Percentiles rank a stretch among this genome's conserved stretches.
phyloP scores from a whole-genome alignment of 2,888 invertebrate genomes.

The Sthenelais limicola region DNA sequence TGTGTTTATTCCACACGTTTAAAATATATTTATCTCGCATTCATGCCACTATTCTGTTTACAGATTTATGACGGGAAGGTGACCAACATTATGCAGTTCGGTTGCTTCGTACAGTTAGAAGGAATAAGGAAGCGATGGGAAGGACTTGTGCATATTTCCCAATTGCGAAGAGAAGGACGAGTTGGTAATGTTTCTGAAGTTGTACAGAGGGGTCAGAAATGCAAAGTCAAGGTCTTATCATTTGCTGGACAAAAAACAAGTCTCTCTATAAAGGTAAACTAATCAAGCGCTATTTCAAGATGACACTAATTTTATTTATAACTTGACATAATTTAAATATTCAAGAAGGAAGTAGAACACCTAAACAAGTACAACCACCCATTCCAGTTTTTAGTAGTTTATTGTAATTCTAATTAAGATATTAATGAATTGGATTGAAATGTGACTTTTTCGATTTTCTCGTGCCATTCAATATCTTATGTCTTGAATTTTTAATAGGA shows the following conservation, averaged over 20 bases:
- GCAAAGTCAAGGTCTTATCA: conserved; percentile 86
- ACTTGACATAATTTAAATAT: no score
- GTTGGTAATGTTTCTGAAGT: conserved; percentile 96
- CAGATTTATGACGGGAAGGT: conserved; percentile 94
- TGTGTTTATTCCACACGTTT: background rate
- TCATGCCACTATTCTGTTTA: background rate
- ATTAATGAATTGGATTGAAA: no score
- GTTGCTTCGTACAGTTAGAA: conserved; percentile 96
- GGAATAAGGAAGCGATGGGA: conserved; percentile 91
- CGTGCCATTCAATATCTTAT: no score
- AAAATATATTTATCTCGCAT: background rate
- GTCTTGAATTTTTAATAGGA: conserved; percentile 75
- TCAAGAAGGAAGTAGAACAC: no score
- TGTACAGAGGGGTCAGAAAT: conserved; percentile 88
- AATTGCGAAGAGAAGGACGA: conserved; percentile 91
- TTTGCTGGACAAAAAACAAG: conserved; percentile 96
- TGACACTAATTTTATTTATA: no score
- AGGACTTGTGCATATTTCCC: conserved; percentile 96
- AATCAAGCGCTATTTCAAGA: no score
- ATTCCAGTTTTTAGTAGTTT: no score
- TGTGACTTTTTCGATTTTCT: no score
- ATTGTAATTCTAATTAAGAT: no score
- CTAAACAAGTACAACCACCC: no score
- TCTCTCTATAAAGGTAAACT: conserved; percentile 87
- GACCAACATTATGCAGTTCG: conserved; percentile 96